phyloP scores from a whole-genome alignment of 2,888 invertebrate genomes.

The Quadriops clusia region DNA sequence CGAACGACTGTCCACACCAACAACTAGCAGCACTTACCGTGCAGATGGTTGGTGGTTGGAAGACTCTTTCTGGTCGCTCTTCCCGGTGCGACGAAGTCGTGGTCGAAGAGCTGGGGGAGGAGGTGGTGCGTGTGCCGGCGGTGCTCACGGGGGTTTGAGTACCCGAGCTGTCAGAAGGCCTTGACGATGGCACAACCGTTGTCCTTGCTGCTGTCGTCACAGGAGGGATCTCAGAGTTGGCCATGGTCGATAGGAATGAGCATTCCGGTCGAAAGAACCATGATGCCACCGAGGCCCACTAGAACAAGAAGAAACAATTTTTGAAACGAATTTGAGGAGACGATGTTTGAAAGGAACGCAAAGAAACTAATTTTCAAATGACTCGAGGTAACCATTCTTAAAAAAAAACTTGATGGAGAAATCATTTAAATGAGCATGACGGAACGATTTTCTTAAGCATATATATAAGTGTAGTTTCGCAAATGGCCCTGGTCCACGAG shows the following conservation, averaged over 20 bases:
- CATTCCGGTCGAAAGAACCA: constrained; percentile 38
- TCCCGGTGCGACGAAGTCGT: too few species aligned
- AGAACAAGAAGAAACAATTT: constrained; percentile 21
- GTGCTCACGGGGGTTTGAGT: constrained; percentile 13
- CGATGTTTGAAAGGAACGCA: too few species aligned
- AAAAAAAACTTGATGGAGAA: too few species aligned
- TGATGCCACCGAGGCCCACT: constrained; percentile 41
- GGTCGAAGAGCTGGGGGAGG: constrained; percentile 8
- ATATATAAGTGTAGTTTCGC: too few species aligned
- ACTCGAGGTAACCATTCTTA: too few species aligned
- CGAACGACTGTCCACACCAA: too few species aligned
- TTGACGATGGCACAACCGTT: constrained; percentile 16
- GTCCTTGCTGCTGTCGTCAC: constrained; percentile 16
- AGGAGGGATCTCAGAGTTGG: constrained; percentile 20
- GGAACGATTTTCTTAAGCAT: too few species aligned
- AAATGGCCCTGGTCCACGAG: too few species aligned
- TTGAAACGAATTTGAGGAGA: too few species aligned
- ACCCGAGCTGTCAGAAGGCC: constrained; percentile 9
- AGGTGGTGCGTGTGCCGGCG: constrained; percentile 13
- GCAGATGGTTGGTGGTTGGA: constrained; percentile 35
- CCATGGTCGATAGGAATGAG: constrained; percentile 27
- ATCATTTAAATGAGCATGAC: too few species aligned
- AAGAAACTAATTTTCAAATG: too few species aligned
- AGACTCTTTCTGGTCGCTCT: constrained; percentile 21
- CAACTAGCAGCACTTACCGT: too few species aligned